Evolutionary conservation across 2,888 invertebrate species (phyloP), one percentile per base, ranked within the genome.

Genomic region (Brachypalpus laphriformis): DNA sequence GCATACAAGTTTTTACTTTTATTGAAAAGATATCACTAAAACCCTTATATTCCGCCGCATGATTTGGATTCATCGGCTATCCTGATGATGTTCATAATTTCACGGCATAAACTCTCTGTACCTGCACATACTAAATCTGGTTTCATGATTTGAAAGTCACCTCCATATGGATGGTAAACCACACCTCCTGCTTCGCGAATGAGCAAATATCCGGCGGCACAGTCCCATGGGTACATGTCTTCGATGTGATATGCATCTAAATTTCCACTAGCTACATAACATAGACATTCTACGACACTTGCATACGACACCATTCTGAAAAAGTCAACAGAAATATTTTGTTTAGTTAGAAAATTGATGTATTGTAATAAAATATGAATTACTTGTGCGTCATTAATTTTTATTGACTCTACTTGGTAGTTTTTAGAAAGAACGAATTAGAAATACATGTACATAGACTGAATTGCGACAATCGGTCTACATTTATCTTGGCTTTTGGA

Each of bases 171-270:
- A 90, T 96, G 95, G 31, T 94, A 92, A 7, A 96, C 93, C 63
- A 93, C 92, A 20, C 96, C 97, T 14, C 97, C 97, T 57, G 97
- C 96, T 93, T 97, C 97, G 72, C 92, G 91, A 20, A 96, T 93
- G 45, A 97, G 94, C 51, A 97, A 90, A 68, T 93, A 93, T 11
- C 95, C 96, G 4, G 96, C 97, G 16, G 95, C 94, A 54, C 96
- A 94, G 90, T 97, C 97, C 97, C 97, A 97, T 37, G 95, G 94
- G 88, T 95, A 94, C 87, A 96, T 93, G 51, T 94, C 94, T 82
- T 95, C 95, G 89, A 95, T 95, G 87, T 94, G 94, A 90, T 95
- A 95, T 25, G 93, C 94, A 90, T 96, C 96, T 51, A 94, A 91
- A 75, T 92, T 92, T 2, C 97, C 97, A 87, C 93, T 93, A 1